phyloP scores from a whole-genome alignment of 2,888 invertebrate genomes.

The Andrena bucephala region DNA sequence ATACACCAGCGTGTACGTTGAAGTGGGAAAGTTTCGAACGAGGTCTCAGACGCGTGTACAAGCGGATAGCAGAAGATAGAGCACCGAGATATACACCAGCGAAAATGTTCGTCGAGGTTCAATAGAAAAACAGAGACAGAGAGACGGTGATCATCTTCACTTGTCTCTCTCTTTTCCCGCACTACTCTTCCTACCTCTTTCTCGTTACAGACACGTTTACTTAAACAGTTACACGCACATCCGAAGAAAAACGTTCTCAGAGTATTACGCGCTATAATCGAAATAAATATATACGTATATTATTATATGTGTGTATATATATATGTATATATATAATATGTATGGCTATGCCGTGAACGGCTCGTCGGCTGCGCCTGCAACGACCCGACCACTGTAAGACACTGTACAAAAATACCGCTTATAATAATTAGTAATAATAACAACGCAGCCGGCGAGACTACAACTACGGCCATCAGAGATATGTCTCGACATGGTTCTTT shows the following conservation, averaged over 20 bases:
- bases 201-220: not conserved
- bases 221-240: not conserved
- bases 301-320: conserved; percentile 39
- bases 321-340: conserved; percentile 39
- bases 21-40: conserved; percentile 11
- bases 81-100: conserved; percentile 58
- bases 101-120: conserved; percentile 4
- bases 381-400: conserved; percentile 81
- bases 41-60: conserved; percentile 43
- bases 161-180: not conserved
- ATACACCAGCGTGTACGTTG: conserved; percentile 39
- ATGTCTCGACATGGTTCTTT: conserved; percentile 81
- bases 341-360: conserved; percentile 67
- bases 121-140: conserved; percentile 20
- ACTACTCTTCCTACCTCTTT: not conserved
- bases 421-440: conserved; percentile 76
- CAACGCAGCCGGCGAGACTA: conserved; percentile 78
- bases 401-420: conserved; percentile 84
- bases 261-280: conserved; percentile 67
- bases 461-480: conserved; percentile 75
- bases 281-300: conserved; percentile 63
- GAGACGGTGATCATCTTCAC: not conserved
- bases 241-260: conserved; percentile 55
- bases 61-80: conserved; percentile 51
- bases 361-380: conserved; percentile 79